Conservation (phyloP, 2,888 invertebrate species). For the Actias luna region DNA sequence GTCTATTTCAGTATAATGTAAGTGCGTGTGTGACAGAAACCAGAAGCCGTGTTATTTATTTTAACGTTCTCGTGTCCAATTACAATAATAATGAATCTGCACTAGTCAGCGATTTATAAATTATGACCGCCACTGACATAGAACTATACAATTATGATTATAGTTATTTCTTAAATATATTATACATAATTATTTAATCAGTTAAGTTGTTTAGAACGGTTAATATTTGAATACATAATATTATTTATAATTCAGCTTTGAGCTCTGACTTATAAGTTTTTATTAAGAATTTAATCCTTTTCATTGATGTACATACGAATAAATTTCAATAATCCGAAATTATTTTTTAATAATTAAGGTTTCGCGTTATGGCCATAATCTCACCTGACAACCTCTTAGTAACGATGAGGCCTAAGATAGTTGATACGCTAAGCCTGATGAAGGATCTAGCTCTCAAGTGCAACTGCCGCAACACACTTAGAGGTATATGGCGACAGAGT, state of each 20-base stretch:
- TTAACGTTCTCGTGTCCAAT: conserved; percentile 60
- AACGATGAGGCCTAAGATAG: too few relatives aligned
- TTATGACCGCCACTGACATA: conserved; percentile 40
- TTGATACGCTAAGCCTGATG: too few relatives aligned
- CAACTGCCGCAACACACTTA: too few relatives aligned
- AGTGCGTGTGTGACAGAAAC: conserved; percentile 39
- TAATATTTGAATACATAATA: not conserved
- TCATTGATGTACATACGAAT: not conserved
- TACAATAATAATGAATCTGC: conserved; percentile 65
- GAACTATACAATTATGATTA: conserved; percentile 26
- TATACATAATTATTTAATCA: not conserved
- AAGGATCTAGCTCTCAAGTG: too few relatives aligned
- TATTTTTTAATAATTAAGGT: too few relatives aligned
- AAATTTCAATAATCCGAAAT: too few relatives aligned
- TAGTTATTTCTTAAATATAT: conserved; percentile 15
- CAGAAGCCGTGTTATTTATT: conserved; percentile 55
- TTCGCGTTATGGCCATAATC: too few relatives aligned
- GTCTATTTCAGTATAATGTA: conserved; percentile 28
- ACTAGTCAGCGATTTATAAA: conserved; percentile 50
- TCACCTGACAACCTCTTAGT: too few relatives aligned
- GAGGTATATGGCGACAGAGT: too few relatives aligned
- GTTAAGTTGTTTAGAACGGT: not conserved
- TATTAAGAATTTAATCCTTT: too few relatives aligned
- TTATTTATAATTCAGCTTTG: not conserved
- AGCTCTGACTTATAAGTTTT: too few relatives aligned